Base-by-base conservation (phyloP, 2,888 invertebrate genomes). In the Scrobipalpa costella region DNA sequence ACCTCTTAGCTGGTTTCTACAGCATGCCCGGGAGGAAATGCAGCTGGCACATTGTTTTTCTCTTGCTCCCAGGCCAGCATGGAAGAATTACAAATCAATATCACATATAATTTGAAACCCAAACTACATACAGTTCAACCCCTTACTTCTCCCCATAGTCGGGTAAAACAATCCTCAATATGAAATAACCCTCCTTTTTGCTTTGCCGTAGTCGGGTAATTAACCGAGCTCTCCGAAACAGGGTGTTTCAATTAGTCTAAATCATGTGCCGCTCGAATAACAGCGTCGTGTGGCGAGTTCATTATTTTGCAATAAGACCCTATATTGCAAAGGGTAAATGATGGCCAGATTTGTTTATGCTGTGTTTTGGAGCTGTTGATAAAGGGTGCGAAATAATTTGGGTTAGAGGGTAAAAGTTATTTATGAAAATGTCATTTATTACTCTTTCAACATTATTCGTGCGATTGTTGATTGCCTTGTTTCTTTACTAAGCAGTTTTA, bases 241-340 rank as follows among this genome's bases (percentile, higher is more conserved):
- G 11, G 15, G 15, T 27, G 27, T n/a, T 15, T 15, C 55, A 55
- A 55, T 55, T 55, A 58, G 58, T 21, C 40, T 44, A 58, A 58
- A 58, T 40, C 58, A 58, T 17, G 27, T 17, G 21, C 36, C 40
- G 17, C 55, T 44, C 15, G 40, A 57, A 57, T 62, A 13, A 19
- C 52, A 40, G 63, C 52, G 19, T 34, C 13, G 9, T 40, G 44
- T 63, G 11, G 52, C 55, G 36, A 8, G 55, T 5, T 66, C 66
- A 52, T 66, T 66, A 66, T 64, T 66, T 57, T 61, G 66, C 60
- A 62, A 66, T 62, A 33, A 40, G 66, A 66, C 63, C 57, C 63
- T 49, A 3, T 62, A 52, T 61, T 27, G 15, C 15, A 34, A n/a
- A 33, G 55, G 55, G 55, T 34, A 34, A 15, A 34, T 27, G n/a